These are phyloP conservation scores for Subacronicta megacephala DNA, from an alignment of 2,888 invertebrate species.

Conservation along the genomic window DNA sequence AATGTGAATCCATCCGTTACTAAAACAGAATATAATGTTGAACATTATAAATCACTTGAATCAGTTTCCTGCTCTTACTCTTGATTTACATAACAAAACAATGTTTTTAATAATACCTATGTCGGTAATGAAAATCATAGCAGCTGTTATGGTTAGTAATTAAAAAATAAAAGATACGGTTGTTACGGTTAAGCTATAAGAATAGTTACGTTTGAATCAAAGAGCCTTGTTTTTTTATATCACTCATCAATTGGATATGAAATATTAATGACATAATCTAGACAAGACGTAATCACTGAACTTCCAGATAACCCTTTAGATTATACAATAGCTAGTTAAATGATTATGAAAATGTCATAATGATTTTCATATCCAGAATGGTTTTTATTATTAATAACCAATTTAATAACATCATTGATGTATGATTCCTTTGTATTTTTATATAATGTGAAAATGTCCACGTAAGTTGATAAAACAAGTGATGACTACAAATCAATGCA, in stretches of 20 bases:
- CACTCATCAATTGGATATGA: not conserved
- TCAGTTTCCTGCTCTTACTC: slow-evolving; percentile 1
- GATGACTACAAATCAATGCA: slow-evolving; percentile 7
- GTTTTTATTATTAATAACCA: not conserved
- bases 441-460: slow-evolving; percentile 2
- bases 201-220: not conserved
- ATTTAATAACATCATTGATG: not conserved
- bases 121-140: slow-evolving; percentile 12
- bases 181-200: slow-evolving; percentile 15
- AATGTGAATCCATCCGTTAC: too few species aligned
- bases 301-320: slow-evolving; percentile 13
- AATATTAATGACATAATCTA: not conserved
- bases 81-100: slow-evolving; percentile 29
- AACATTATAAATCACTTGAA: too few species aligned
- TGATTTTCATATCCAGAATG: not conserved
- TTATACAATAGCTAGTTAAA: slow-evolving; percentile 8
- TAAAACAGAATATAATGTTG: too few species aligned
- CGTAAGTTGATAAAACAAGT: slow-evolving; percentile 7
- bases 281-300: not conserved
- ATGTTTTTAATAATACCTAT: slow-evolving; percentile 14
- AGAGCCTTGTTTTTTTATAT: not conserved
- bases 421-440: slow-evolving; percentile 7
- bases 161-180: slow-evolving; percentile 11
- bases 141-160: slow-evolving; percentile 18
- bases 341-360: not conserved